Base-by-base conservation (phyloP, 2,888 invertebrate species). In the Heliconius erato region DNA sequence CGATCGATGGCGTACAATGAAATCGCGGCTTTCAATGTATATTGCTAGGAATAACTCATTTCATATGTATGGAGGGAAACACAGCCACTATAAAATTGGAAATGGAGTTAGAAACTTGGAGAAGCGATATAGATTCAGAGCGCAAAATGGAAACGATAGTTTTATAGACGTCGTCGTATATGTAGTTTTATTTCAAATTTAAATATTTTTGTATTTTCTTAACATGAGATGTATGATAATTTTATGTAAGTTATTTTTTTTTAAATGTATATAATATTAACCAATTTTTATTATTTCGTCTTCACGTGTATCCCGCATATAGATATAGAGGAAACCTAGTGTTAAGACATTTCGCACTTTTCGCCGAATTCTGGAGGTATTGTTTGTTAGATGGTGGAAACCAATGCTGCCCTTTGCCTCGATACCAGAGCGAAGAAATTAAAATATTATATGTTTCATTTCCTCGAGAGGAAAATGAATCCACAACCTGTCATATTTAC, bases 1-100 rank as follows among this genome's bases (percentile, higher is more conserved):
- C 82, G 85, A 84, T 84, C 83, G 83, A 83, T 72, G 32, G 68
- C 81, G 59, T 80, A 84, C 83, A 84, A 84, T 84, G 81, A 84
- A 84, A 83, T 68, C 78, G 84, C 49, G 82, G 59, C 67, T 82
- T 72, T 79, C 78, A 74, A 84, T 83, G 71, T 82, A 81, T 81
- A 84, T 80, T 83, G 84, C 81, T 32, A 71, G 79, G 81, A 83
- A 84, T 84, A 83, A 78, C 79, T 82, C 83, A 84, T 83, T 83
- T 82, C 71, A 83, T 82, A 84, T 82, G 83, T 82, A 82, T 83
- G 77, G 82, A 83, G 79, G 81, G 81, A 79, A 81, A 81, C 81
- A 59, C 67, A 28, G 65, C 65, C 54, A 79, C 80, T 76, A 83
- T 83, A 79, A 83, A 83, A 83, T 81, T 83, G 79, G 74, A 80